Conservation (phyloP, 1,140 invertebrate species). For the Penaeus japonicus region DNA sequence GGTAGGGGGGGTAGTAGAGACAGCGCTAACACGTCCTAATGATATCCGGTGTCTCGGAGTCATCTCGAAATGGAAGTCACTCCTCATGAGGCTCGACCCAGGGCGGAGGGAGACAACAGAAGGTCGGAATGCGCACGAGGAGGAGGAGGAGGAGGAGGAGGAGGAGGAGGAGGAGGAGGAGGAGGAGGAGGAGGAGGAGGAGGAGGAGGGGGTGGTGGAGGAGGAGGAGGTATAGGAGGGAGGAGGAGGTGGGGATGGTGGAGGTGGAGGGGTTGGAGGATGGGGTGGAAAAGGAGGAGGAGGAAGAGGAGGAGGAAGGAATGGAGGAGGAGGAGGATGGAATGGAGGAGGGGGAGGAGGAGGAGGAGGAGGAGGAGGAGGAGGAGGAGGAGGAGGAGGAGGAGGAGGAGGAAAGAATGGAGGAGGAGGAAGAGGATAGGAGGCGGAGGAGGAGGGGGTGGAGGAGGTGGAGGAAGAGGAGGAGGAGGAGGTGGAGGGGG, state of each 20-base stretch:
- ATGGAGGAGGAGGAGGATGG: not conserved
- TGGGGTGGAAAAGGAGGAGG: not conserved
- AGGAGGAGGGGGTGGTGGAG: not conserved
- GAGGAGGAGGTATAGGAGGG: not conserved
- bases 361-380: not conserved
- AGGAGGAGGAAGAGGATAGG: too few species aligned
- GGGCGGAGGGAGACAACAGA: too few species aligned
- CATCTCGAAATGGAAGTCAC: too few species aligned
- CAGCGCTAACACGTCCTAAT: too few species aligned
- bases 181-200: not conserved
- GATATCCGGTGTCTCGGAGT: too few species aligned
- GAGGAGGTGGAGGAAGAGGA: too few species aligned
- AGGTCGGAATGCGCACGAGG: too few species aligned
- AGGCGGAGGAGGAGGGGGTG: too few species aligned
- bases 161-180: not conserved
- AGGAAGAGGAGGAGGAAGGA: not conserved
- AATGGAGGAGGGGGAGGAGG: not conserved
- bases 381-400: not conserved
- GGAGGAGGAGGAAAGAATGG: not conserved
- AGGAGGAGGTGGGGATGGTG: not conserved
- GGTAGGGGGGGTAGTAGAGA: too few species aligned
- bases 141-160: not conserved
- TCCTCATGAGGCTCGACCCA: not conserved
- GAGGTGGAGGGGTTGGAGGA: not conserved
- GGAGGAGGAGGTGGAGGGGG: too few species aligned